A percentile compares a stretch with the other conserved stretches of the same genome.
Evolutionary conservation across 64 coral and sea anemone genomes (phyloP).

Genomic region (Montipora efflorescens): DNA sequence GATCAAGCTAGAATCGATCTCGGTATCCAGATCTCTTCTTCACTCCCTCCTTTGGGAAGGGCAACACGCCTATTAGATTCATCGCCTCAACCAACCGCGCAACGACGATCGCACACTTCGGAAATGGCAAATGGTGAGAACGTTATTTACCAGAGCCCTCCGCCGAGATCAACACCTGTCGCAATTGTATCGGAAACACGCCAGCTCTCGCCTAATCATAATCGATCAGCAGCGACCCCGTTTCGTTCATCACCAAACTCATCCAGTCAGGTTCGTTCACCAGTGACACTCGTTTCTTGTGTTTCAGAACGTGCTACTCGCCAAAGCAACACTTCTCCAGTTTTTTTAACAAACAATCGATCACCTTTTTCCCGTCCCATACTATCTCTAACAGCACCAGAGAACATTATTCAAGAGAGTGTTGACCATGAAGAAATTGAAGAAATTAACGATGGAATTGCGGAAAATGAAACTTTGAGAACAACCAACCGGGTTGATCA

Average conservation of each 20-base stretch:
- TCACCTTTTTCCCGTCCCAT: background rate
- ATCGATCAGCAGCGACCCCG: background rate
- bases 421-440: constrained; percentile 20
- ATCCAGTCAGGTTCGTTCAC: background rate
- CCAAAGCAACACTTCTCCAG: background rate
- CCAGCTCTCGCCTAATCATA: background rate
- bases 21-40: background rate
- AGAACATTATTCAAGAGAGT: constrained; percentile 39
- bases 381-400: constrained; percentile 1
- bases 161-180: background rate
- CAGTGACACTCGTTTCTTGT: background rate
- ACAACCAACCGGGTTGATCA: background rate
- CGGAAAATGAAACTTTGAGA: background rate
- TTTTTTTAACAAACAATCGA: constrained; percentile 2
- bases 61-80: background rate
- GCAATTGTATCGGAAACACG: background rate
- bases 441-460: background rate
- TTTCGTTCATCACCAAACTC: background rate
- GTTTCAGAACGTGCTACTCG: background rate
- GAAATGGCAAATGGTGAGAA: background rate
- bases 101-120: background rate
- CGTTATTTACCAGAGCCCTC: background rate
- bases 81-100: background rate
- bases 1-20: background rate
- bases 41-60: background rate